Evolutionary conservation across 53 echinoderm and acorn worm genomes (phyloP), one percentile per base, ranked within the genome.

Genomic region (Luidia sarsii): DNA sequence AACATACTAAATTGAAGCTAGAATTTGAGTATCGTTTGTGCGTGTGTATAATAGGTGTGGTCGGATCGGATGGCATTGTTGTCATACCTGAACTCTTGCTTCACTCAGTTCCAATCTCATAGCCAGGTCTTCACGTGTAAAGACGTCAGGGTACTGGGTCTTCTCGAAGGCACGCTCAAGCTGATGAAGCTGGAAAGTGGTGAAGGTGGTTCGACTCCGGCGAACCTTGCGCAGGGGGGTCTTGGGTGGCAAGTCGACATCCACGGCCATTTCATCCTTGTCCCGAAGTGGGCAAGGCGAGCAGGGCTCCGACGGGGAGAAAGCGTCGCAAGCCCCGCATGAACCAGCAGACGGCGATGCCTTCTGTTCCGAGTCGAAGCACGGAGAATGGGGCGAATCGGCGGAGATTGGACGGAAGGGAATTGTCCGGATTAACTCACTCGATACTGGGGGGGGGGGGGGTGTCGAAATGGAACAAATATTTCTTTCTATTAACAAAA

Each of bases 111-210:
- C 89, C 9, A 99, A 51, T 51, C 91, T 55, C 65, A 94, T 53
- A 5, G 99, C 99, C 31, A 99, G 62, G 24, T 99, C 99, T 37
- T 99, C 99, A 16, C 99, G 80, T 55, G 88, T 91, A 57, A 94
- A 99, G 2, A 99, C 99, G 64, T 99, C 99, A 14, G 99, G 99
- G 62, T 99, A 99, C 69, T 99, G 99, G 11, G 99, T 94, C 85
- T 91, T 94, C 74, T 99, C 91, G 43, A 99, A 99, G 19, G 99
- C 87, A 19, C 81, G 55, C 80, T 99, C 99, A 20, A 99, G 48
- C 57, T 99, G 94, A 52, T 99, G 99, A 34, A 99, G 85, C 69
- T 99, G 99, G 64, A 83, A 99, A 1, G 99, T 99, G 24, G 99
- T 99, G 71, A 99, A 99, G 14, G 99, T 99, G 32, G 99, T 99